Evolutionary conservation across 2,888 invertebrate species (phyloP), one percentile per base, ranked within the genome.

Genomic region (Aproaerema taeniolella): DNA sequence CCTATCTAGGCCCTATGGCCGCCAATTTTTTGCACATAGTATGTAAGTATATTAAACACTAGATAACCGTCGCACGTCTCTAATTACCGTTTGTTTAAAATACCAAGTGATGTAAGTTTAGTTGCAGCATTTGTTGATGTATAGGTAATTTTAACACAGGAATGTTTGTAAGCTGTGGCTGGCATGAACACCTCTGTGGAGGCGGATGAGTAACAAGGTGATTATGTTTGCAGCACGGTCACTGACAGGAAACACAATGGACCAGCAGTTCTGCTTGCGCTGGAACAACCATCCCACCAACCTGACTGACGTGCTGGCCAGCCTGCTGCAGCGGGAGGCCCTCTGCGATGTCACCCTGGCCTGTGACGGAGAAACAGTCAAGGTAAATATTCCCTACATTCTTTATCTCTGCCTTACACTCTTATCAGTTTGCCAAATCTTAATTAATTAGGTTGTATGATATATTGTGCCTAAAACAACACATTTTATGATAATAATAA

Each of bases 201-300:
- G 14, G 20, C 10, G 15, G 15, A 2, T 33, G 9, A 38, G 7
- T 11, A 26, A 30, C n/a, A 26, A 17, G 25, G 38, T 38, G 16
- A 9, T 26, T 4, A 14, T 63, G 48, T 63, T 81, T 83, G 58
- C 82, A 87, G 87, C 82, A 80, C 86, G 85, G 77, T 79, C 87
- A 85, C 80, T 87, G 86, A 87, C 87, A 83, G 70, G 82, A n/a
- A 80, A 79, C 85, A 77, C 81, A 13, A 90, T 90, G 90, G 90
- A 92, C 90, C 93, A 92, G 87, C 95, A 95, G 90, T 96, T 95
- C 89, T 95, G 95, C 88, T 91, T 96, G 81, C 93, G 95, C 89
- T 96, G 95, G 95, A 95, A 95, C 91, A 96, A 95, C 89, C 95
- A 95, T 89, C 95, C 94, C 74, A 93, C 90, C 87, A 95, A 95